Evolutionary conservation across 1,140 invertebrate genomes (phyloP), one percentile per base, ranked within the genome.

Genomic region (Armadillidium nasatum): DNA sequence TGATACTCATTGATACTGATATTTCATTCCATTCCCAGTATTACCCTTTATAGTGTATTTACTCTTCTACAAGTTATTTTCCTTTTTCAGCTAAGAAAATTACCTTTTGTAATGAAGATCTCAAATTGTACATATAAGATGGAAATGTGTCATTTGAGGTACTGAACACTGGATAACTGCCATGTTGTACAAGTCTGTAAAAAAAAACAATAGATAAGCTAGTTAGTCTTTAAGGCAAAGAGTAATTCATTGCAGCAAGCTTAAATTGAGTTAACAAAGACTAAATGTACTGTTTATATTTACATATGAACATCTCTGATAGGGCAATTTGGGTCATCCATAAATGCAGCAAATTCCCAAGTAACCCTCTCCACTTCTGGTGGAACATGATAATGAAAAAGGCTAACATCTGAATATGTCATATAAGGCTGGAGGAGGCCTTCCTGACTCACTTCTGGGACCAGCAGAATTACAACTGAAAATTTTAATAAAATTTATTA

Each of bases 101-200:
- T 76, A 79, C 78, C 78, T 79, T 74, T 11, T 79, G 75, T 3
- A 79, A 43, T 19, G 78, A 45, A 44, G 78, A 46, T 71, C 72
- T 73, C 6, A 68, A 46, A 68, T 73, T 74, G 69, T 79, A 79
- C 72, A 78, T 72, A 66, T 77, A 78, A 19, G 82, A 78, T 21
- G 82, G 89, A 78, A 92, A 90, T 4, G 88, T 88, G 15, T 91
- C 89, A 74, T 90, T 90, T 82, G 93, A 91, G 0, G 91, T 90
- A 83, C 88, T 90, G 21, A 94, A 89, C 0, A 93, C 88, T 33
- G 93, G 92, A 80, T 91, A 89, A 70, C 91, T 91, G 23, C 91
- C 91, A 82, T 90, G 88, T 81, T 88, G 86, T 15, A 90, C 82
- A 78, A 86, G 86, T 83, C 88, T 89, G 82, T 60, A 72, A 78